Percentiles rank a stretch among this genome's conserved stretches.
phyloP scores from a whole-genome alignment of 1,140 invertebrate genomes.

The Drosophila sulfurigaster region DNA sequence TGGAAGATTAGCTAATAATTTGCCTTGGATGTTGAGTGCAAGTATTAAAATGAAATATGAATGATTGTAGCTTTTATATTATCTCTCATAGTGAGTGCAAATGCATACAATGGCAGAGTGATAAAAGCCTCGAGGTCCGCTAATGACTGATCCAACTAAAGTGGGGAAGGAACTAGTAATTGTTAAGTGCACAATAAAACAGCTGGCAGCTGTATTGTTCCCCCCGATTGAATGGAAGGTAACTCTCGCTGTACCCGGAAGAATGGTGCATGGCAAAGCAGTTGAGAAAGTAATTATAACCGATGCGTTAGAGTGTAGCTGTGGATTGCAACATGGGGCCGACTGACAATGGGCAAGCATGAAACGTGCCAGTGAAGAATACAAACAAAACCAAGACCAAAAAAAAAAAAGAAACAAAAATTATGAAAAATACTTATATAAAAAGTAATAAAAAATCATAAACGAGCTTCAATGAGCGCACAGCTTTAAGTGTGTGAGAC shows the following conservation, averaged over 20 bases:
- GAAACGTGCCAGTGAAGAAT: conserved; percentile 59
- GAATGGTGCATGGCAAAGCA: conserved; percentile 7
- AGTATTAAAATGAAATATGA: no score
- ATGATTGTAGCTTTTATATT: no score
- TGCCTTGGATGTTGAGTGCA: no score
- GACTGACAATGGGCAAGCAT: conserved; percentile 50
- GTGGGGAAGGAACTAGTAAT: conserved; percentile 2
- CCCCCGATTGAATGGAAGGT: not conserved
- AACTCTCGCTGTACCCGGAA: conserved; percentile 10
- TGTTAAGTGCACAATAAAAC: conserved; percentile 6
- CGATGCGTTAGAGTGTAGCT: conserved; percentile 22
- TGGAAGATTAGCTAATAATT: no score
- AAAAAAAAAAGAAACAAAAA: conserved; percentile 38
- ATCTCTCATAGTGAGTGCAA: not conserved
- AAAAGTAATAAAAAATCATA: conserved; percentile 46
- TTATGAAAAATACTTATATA: conserved; percentile 24
- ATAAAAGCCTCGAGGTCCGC: not conserved
- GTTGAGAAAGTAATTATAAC: conserved; percentile 12
- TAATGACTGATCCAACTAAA: not conserved
- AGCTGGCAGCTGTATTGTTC: conserved; percentile 32
- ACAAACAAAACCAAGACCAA: conserved; percentile 16
- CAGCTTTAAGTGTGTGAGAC: not conserved
- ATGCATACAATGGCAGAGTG: not conserved
- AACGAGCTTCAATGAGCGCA: conserved; percentile 44
- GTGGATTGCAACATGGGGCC: conserved; percentile 26